These are phyloP conservation scores for Melanostoma scalare DNA, from an alignment of 2,888 invertebrate species.

Conservation along the genomic window DNA sequence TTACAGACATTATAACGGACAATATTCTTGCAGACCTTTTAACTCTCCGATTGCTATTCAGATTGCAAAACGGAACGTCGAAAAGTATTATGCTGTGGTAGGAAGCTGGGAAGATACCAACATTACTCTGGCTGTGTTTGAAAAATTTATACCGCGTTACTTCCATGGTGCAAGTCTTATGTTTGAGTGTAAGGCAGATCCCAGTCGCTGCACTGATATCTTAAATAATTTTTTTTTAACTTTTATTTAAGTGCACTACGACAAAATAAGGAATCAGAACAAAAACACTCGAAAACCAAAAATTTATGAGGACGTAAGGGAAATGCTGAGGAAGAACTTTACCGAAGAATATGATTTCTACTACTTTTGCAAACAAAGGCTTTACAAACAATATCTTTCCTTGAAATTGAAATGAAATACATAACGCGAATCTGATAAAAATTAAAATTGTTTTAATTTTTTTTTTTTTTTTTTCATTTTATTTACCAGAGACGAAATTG, in stretches of 20 bases:
- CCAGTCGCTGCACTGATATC: background rate
- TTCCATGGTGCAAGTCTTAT: slow-evolving; percentile 89
- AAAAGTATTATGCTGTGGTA: slow-evolving; percentile 92
- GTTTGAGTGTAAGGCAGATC: slow-evolving; percentile 87
- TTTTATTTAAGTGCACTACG: slow-evolving; percentile 75
- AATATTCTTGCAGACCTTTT: slow-evolving; percentile 86
- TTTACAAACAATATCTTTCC: slow-evolving; percentile 86
- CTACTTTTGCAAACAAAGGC: slow-evolving; percentile 92
- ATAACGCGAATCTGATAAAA: background rate
- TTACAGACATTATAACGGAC: background rate
- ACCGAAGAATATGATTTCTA: slow-evolving; percentile 95
- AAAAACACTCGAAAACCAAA: slow-evolving; percentile 92
- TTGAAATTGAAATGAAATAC: slow-evolving; percentile 70
- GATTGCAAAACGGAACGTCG: slow-evolving; percentile 91
- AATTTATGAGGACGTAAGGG: slow-evolving; percentile 91
- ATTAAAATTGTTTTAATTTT: too few species aligned
- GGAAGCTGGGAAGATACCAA: slow-evolving; percentile 94
- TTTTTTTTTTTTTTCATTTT: too few species aligned
- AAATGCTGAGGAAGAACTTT: slow-evolving; percentile 92
- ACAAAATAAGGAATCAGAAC: slow-evolving; percentile 85
- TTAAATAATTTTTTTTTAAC: background rate
- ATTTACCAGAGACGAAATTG: too few species aligned
- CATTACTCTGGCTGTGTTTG: slow-evolving; percentile 90
- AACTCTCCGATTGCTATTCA: slow-evolving; percentile 91
- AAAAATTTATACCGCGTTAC: slow-evolving; percentile 91